Conservation (phyloP, 2,113 vertebrate species). For the Phalacrocorax brasilianus region DNA sequence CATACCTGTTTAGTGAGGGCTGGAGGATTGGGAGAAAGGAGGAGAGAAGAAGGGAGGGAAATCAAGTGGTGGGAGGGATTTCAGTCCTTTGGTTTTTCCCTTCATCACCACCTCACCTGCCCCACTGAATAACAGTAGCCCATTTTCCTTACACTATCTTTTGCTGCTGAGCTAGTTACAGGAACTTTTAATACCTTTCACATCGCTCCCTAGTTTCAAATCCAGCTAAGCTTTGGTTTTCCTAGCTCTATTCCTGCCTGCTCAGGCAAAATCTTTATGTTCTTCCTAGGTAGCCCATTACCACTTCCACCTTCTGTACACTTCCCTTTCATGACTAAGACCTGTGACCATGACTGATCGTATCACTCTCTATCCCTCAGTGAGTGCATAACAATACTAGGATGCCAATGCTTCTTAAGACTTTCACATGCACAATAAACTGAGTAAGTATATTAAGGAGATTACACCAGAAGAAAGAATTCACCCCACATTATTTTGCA, state of each 20-base stretch:
- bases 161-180: neutral
- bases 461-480: neutral
- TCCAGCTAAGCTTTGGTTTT: neutral
- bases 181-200: neutral
- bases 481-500: neutral
- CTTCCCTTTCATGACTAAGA: neutral
- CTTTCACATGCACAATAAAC: neutral
- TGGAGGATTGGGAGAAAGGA: neutral
- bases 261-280: neutral
- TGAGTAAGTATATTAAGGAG: neutral
- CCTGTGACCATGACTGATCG: accelerated
- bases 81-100: neutral
- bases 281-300: neutral
- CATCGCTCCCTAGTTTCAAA: neutral
- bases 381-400: neutral
- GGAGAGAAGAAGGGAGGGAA: neutral
- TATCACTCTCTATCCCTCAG: neutral
- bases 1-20: neutral
- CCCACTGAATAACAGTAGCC: neutral
- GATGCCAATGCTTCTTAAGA: neutral
- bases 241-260: neutral
- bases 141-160: neutral
- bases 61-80: neutral
- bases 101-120: neutral
- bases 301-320: neutral